Evolutionary conservation across 2,797 vertebrate genomes (phyloP).

Genomic region (Hippocampus kuda): DNA sequence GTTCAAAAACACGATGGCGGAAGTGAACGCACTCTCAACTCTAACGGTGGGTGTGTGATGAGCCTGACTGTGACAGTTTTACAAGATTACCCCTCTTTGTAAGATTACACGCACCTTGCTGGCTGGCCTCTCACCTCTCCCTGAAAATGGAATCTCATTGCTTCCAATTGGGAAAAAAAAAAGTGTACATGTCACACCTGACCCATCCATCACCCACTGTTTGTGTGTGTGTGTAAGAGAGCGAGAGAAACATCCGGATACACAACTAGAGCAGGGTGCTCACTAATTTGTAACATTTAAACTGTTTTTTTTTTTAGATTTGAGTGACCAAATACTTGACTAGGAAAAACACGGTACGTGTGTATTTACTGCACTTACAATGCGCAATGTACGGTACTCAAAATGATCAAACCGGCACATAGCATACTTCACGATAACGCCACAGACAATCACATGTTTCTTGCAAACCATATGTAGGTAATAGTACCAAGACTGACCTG

Average conservation of each 20-base stretch:
- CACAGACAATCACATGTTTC: too few species aligned
- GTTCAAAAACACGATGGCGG: background rate
- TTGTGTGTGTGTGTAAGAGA: background rate
- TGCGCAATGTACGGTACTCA: too few species aligned
- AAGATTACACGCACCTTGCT: background rate
- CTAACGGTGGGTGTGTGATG: background rate
- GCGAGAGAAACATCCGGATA: background rate
- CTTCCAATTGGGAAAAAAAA: background rate
- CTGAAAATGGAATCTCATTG: background rate
- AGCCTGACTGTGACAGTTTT: background rate
- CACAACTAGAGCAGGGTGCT: background rate
- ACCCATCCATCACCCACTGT: background rate
- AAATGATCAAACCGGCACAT: too few species aligned
- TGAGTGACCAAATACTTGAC: too few species aligned
- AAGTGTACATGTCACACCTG: background rate
- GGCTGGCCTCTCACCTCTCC: slow-evolving; percentile 2
- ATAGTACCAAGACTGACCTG: too few species aligned
- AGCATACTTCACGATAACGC: too few species aligned
- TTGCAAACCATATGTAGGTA: too few species aligned
- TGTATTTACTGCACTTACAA: too few species aligned
- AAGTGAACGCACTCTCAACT: background rate
- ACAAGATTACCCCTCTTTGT: slow-evolving; percentile 1
- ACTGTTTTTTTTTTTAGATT: background rate
- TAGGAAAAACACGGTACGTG: too few species aligned
- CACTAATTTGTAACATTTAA: background rate